Percentiles rank a stretch among this genome's conserved stretches.
Evolutionary conservation across 2,113 vertebrate genomes (phyloP).

Genomic region (Phalacrocorax aristotelis): DNA sequence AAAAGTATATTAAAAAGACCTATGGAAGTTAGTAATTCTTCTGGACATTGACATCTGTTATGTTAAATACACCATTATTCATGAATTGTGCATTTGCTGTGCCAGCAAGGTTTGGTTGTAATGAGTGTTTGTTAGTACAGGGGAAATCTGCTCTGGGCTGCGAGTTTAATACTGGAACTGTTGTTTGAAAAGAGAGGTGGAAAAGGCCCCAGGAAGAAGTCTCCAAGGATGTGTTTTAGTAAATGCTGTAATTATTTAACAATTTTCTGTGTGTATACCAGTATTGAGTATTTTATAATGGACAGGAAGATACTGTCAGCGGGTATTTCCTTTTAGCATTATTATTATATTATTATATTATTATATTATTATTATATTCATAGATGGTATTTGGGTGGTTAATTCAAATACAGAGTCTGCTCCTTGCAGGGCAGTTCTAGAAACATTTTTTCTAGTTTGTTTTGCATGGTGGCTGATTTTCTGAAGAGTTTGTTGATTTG

Average conservation of each 20-base stretch:
- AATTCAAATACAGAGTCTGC: not conserved
- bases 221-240: not conserved
- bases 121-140: not conserved
- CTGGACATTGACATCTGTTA: not conserved
- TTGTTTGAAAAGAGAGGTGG: not conserved
- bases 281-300: not conserved
- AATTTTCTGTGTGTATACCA: not conserved
- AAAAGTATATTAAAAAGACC: not conserved
- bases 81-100: not conserved
- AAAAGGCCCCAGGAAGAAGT: not conserved
- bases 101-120: not conserved
- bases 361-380: not conserved
- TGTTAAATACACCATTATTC: not conserved
- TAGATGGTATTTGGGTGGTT: not conserved
- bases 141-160: not conserved
- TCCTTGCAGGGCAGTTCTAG: not conserved
- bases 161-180: not conserved
- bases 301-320: not conserved
- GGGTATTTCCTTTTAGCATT: not conserved
- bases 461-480: not conserved
- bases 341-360: not conserved
- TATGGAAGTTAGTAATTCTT: not conserved
- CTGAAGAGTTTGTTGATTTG: not conserved
- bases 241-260: not conserved
- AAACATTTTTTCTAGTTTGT: not conserved